Evolutionary conservation across 2,888 invertebrate genomes (phyloP), one percentile per base, ranked within the genome.

Genomic region (Sarcophaga subvicina): DNA sequence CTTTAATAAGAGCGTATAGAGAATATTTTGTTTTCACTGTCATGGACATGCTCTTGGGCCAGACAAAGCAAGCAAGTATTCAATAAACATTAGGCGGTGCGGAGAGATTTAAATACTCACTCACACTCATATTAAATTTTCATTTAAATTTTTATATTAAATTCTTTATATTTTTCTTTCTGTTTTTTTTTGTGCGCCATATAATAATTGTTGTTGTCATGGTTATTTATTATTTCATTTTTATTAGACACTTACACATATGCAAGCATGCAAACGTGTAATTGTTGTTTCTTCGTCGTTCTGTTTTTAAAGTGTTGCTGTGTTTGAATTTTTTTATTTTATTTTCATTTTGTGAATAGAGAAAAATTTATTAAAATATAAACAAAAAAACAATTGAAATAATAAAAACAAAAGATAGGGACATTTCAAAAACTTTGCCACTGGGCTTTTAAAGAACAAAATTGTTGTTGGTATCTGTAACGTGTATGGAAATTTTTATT

Each of bases 41-140:
- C 86, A 86, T 75, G 86, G 86, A 67, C 86, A 77, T 75, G 78
- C 77, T 80, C 80, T 78, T 80, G 73, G 2, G 80, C n/a, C 59
- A 72, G 77, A 64, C 20, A 54, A 4, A 62, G 20, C 37, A 37
- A 27, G 60, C 3, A n/a, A n/a, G n/a, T 22, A 11, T 54, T n/a
- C 62, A n/a, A n/a, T 62, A 62, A n/a, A 22, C 62, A 62, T 12
- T 54, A 17, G 54, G 54, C 17, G 54, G 54, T 54, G 54, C 2
- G 17, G 14, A 17, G 54, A 54, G 54, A 17, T 17, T 12, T 54
- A 54, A 54, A 54, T 14, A 17, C 37, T 2, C 10, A 37, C 8
- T 37, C 37, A 37, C 37, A 37, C 37, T 37, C 37, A 37, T 10
- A 37, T 37, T 37, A 1, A 37, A 37, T 37, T 37, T 37, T 37